Evolutionary conservation across 1,140 invertebrate genomes (phyloP), one percentile per base, ranked within the genome.

Genomic region (Diprion similis): DNA sequence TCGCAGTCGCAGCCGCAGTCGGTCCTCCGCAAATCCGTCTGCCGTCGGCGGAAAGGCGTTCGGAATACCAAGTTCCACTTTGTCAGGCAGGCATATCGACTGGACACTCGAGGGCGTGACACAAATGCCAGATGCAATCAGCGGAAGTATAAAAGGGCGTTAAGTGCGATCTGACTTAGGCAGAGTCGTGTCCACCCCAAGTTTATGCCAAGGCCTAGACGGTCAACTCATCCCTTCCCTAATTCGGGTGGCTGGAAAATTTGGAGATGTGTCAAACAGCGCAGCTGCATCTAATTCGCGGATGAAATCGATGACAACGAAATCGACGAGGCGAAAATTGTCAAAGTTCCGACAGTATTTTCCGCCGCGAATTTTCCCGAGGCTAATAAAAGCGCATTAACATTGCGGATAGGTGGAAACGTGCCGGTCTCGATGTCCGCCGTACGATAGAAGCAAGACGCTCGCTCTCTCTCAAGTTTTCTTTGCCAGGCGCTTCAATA

Each of bases 101-200:
- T 85, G 79, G 83, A 80, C 82, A 86, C 85, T 88, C 84, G 83
- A 85, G 84, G 78, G 86, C 87, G 87, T 88, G 87, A 88, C 87
- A 87, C 84, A 88, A 88, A 88, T 88, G 86, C 87, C 82, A 86
- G 85, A 88, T 88, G 86, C 85, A 88, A 88, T 87, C 87, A 88
- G 73, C 81, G 77, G 74, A 78, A 59, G 51, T 59, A 59, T 59
- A 59, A 59, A 59, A 59, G 51, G n/a, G 51, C 51, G 51, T 59
- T 59, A 59, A 59, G 51, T 59, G 8, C 51, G 51, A 59, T 59
- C 51, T 59, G 51, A 59, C 51, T 59, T 59, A 59, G 51, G n/a
- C 9, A 17, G 51, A 59, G 11, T 59, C 51, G n/a, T 13, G 51
- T 59, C 11, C n/a, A 13, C 8, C 11, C 51, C 3, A 59, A 59